Evolutionary conservation across 2,797 vertebrate species (phyloP).

Genomic region (Lagorchestes hirsutus): DNA sequence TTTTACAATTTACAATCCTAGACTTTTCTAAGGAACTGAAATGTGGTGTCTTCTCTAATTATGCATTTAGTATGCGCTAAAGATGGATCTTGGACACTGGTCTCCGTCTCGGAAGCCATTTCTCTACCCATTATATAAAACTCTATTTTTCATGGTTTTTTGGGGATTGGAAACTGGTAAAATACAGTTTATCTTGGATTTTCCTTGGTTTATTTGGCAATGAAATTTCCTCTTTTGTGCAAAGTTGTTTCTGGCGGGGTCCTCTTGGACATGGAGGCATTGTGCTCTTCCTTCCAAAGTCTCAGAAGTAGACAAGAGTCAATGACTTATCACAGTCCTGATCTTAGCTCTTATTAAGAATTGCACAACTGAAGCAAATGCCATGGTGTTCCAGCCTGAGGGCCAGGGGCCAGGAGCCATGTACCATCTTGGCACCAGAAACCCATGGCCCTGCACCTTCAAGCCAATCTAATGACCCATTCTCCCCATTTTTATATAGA

Average conservation of each 20-base stretch:
- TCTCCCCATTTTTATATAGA: neutral
- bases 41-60: neutral
- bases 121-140: neutral
- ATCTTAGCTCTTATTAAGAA: neutral
- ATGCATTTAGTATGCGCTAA: neutral
- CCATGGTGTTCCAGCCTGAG: neutral
- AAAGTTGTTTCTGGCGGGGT: neutral
- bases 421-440: neutral
- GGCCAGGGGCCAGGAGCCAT: neutral
- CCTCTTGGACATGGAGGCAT: neutral
- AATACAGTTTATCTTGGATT: constrained; percentile 24
- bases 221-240: constrained; percentile 3
- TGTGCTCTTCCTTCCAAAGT: neutral
- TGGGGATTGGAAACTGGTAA: neutral
- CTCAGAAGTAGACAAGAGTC: neutral
- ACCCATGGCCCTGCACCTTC: neutral
- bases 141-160: neutral
- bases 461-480: neutral
- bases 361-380: neutral
- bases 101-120: neutral
- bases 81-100: neutral
- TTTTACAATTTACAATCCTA: neutral
- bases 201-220: constrained; percentile 18
- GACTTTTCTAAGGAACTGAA: neutral
- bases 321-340: neutral